Percentiles rank a stretch among this genome's conserved stretches.
Evolutionary conservation across 1,140 invertebrate species (phyloP).

Genomic region (Argopecten irradians): DNA sequence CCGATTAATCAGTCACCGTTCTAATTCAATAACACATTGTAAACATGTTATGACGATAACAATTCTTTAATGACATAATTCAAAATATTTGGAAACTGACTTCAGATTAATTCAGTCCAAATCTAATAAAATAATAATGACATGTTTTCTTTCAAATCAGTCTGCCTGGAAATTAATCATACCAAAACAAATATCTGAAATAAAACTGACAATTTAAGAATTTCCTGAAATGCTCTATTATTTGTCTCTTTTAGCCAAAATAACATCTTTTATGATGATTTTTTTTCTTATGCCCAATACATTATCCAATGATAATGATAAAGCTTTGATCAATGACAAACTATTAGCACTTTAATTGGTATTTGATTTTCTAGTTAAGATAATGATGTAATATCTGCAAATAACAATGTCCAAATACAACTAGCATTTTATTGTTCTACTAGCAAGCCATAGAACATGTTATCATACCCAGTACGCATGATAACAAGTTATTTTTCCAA

Average conservation of each 20-base stretch:
- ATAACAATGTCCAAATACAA: too few species aligned
- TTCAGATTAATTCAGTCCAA: neutral
- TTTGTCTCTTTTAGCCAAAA: neutral
- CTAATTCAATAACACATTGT: neutral
- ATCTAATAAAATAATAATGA: neutral
- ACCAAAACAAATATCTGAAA: neutral
- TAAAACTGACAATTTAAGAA: neutral
- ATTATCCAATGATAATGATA: neutral
- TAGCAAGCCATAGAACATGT: too few species aligned
- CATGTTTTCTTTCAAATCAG: neutral
- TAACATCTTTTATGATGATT: neutral
- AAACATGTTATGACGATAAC: neutral
- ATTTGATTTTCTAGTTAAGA: neutral
- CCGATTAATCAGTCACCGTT: neutral
- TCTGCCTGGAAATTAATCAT: neutral
- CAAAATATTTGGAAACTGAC: conserved; percentile 16
- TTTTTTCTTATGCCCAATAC: neutral
- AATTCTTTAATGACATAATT: neutral
- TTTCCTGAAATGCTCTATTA: neutral
- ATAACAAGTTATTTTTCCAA: neutral
- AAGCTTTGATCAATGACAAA: neutral
- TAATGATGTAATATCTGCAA: too few species aligned
- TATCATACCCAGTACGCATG: too few species aligned
- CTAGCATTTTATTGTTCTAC: too few species aligned
- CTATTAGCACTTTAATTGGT: neutral